A percentile compares a stretch with the other conserved stretches of the same genome.
Evolutionary conservation across 2,113 vertebrate species (phyloP).

Genomic region (Lepidothrix coronata): DNA sequence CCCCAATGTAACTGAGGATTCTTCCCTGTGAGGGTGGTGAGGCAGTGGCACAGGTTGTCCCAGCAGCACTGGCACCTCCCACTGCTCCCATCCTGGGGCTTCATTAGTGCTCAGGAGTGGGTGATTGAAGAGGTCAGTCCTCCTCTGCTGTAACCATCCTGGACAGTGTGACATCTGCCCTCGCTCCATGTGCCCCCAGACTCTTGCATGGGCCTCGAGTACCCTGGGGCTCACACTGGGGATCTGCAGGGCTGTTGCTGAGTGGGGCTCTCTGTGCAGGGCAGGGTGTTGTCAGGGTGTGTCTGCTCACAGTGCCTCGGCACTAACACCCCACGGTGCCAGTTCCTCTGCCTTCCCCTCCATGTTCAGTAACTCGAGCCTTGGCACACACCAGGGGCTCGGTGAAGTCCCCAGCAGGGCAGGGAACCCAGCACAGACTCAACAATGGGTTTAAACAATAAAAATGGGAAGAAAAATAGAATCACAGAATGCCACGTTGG

Average conservation of each 20-base stretch:
- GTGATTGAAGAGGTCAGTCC: neutral
- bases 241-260: neutral
- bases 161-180: too few relatives aligned
- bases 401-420: neutral
- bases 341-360: neutral
- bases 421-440: neutral
- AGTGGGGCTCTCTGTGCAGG: neutral
- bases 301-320: neutral
- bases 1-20: accelerated
- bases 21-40: neutral
- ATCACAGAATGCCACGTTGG: too few relatives aligned
- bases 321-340: accelerated
- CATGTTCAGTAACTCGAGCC: neutral
- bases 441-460: neutral
- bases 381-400: neutral
- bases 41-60: neutral
- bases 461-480: neutral
- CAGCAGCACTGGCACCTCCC: neutral
- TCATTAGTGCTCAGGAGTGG: accelerated
- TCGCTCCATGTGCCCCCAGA: neutral
- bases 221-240: accelerated
- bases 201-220: neutral
- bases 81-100: neutral
- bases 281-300: neutral
- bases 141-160: neutral